A percentile compares a stretch with the other conserved stretches of the same genome.
Evolutionary conservation across 2,113 vertebrate genomes (phyloP).

Genomic region (Archilochus colubris): DNA sequence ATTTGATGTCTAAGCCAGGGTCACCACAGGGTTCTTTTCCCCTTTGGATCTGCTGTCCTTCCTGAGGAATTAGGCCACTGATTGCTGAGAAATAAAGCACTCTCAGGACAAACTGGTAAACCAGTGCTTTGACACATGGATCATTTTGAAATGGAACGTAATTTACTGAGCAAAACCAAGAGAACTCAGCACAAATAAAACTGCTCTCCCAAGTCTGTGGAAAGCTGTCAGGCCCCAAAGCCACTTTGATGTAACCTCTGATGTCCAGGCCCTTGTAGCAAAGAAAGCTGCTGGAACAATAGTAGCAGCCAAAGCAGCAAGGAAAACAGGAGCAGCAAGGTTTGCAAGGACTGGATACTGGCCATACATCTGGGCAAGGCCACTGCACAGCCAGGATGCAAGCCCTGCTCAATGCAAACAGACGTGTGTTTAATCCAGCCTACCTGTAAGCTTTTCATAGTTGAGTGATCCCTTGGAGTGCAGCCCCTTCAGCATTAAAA

Average conservation of each 20-base stretch:
- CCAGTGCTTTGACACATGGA: not conserved
- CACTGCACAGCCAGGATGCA: not conserved
- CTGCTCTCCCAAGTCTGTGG: not conserved
- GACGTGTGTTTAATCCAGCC: not conserved
- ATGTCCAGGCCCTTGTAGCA: not conserved
- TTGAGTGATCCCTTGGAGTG: not conserved
- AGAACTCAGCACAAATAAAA: constrained; percentile 30
- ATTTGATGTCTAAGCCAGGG: not conserved
- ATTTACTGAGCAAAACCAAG: not conserved
- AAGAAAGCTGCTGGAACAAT: constrained; percentile 7
- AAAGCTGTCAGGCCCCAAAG: not conserved
- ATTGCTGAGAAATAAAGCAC: not conserved
- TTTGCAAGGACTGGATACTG: constrained; percentile 8
- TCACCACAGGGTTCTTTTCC: not conserved
- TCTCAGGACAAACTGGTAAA: not conserved
- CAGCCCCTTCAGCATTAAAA: not conserved
- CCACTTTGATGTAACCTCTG: not conserved
- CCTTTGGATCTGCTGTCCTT: not conserved
- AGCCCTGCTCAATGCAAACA: not conserved
- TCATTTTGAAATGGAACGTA: not conserved
- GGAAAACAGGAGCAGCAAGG: constrained; percentile 30
- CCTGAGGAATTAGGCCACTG: not conserved
- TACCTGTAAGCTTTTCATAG: not conserved
- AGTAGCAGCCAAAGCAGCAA: not conserved
- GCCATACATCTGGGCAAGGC: constrained; percentile 54